Evolutionary conservation across 2,113 vertebrate genomes (phyloP).

Genomic region (Heterocephalus glaber): DNA sequence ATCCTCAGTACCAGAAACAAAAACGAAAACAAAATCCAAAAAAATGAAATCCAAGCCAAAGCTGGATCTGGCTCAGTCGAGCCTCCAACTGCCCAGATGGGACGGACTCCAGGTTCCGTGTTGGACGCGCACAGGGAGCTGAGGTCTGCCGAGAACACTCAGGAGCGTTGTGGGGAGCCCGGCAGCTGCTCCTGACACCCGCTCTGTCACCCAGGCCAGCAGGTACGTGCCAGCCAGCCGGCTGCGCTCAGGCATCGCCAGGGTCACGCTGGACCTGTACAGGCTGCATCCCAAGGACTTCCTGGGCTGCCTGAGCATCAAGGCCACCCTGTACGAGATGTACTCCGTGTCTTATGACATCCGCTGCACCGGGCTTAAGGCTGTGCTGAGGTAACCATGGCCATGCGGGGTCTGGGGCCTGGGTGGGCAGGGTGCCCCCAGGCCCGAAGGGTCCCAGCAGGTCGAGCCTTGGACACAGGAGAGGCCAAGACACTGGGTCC

Average conservation of each 20-base stretch:
- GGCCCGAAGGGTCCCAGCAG: background rate
- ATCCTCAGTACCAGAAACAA: background rate
- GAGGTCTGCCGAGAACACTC: no score
- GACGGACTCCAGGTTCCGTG: background rate
- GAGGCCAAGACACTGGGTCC: no score
- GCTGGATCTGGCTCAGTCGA: background rate
- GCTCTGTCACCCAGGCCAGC: conserved; percentile 71
- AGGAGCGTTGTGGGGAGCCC: no score
- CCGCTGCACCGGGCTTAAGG: conserved; percentile 87
- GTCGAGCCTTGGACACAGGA: background rate
- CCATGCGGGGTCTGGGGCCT: background rate
- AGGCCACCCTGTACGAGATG: conserved; percentile 89
- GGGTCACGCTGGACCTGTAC: conserved; percentile 90
- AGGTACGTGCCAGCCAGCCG: conserved; percentile 56
- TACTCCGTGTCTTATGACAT: conserved; percentile 90
- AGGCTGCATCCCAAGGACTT: conserved; percentile 91
- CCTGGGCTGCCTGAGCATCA: conserved; percentile 89
- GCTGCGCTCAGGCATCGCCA: conserved; percentile 88
- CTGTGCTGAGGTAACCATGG: conserved; percentile 84
- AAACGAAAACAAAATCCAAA: no score
- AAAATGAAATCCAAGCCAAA: background rate
- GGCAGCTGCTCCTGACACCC: background rate
- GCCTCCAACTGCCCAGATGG: no score
- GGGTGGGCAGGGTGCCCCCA: background rate
- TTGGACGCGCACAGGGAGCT: background rate